These are phyloP conservation scores for Bursaphelenchus okinawaensis DNA, from an alignment of 2,888 invertebrate genomes.

Conservation along the genomic window DNA sequence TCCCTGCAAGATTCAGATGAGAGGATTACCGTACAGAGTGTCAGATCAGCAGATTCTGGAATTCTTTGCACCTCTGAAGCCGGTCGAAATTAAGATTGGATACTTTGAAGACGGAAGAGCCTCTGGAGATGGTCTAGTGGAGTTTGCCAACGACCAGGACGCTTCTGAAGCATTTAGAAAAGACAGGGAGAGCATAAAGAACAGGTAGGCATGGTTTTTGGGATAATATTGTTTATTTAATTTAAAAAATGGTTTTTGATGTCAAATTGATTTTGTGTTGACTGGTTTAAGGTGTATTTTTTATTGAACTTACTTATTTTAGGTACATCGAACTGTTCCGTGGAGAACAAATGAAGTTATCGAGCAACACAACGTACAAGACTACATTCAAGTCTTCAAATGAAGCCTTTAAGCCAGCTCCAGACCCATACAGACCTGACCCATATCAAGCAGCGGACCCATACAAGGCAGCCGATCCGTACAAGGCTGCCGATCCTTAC, in stretches of 20 bases:
- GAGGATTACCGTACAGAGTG: conserved; percentile 47
- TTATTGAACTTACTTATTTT: conserved; percentile 1
- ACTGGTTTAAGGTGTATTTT: background rate
- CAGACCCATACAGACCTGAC: no score
- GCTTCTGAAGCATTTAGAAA: conserved; percentile 33
- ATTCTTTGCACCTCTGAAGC: conserved; percentile 44
- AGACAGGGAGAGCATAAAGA: conserved; percentile 37
- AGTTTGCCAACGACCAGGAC: conserved; percentile 38
- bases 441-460: background rate
- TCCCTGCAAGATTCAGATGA: conserved; percentile 12
- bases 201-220: background rate
- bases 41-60: conserved; percentile 33
- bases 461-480: background rate
- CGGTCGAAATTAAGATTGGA: conserved; percentile 36
- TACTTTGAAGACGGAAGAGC: conserved; percentile 35
- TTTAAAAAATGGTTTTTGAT: background rate
- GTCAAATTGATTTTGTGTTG: background rate
- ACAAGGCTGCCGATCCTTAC: background rate
- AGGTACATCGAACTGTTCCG: conserved; percentile 29
- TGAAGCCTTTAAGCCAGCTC: no score
- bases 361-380: conserved; percentile 18
- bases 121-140: conserved; percentile 48
- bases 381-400: conserved; percentile 4
- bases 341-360: conserved; percentile 17
- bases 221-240: background rate